These are phyloP conservation scores for Cladopsammia gracilis DNA, from an alignment of 64 coral and sea anemone species.

Conservation along the genomic window DNA sequence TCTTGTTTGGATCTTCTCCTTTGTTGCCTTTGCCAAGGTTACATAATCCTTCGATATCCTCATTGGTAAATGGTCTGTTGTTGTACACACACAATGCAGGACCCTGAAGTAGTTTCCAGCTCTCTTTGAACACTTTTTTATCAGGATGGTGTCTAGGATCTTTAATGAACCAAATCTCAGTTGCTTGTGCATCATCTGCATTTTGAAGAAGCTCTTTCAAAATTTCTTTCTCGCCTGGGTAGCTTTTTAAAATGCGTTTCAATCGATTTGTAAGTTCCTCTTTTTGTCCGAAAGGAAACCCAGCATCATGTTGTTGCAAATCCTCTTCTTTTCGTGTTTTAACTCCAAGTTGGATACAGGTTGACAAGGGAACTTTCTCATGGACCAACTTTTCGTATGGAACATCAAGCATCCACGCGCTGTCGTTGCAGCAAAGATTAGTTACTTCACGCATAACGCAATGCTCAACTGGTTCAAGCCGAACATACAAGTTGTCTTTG, in stretches of 20 bases:
- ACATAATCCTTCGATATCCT: slow-evolving; percentile 73
- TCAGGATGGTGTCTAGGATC: slow-evolving; percentile 64
- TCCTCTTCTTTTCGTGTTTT: slow-evolving; percentile 74
- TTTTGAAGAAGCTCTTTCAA: slow-evolving; percentile 94
- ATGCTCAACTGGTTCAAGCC: slow-evolving; percentile 61
- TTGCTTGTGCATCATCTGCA: slow-evolving; percentile 92
- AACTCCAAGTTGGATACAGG: slow-evolving; percentile 45
- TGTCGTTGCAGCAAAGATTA: slow-evolving; percentile 72
- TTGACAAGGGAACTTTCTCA: slow-evolving; percentile 36
- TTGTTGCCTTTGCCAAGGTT: slow-evolving; percentile 83
- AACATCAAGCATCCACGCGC: slow-evolving; percentile 82
- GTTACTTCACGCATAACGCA: slow-evolving; percentile 65
- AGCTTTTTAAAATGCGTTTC: slow-evolving; percentile 71
- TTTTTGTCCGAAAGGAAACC: slow-evolving; percentile 84
- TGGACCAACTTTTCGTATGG: slow-evolving; percentile 34
- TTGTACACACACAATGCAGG: slow-evolving; percentile 89
- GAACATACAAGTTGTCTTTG: slow-evolving; percentile 42
- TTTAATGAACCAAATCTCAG: slow-evolving; percentile 81
- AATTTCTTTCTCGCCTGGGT: slow-evolving; percentile 77
- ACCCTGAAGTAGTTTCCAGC: slow-evolving; percentile 80
- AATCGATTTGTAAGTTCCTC: slow-evolving; percentile 82
- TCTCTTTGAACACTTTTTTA: slow-evolving; percentile 70
- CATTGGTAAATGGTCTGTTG: slow-evolving; percentile 79
- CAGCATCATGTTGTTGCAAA: slow-evolving; percentile 45
- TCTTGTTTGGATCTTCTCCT: slow-evolving; percentile 92